Evolutionary conservation across 2,113 vertebrate genomes (phyloP), one percentile per base, ranked within the genome.

Genomic region (Chloebia gouldiae): DNA sequence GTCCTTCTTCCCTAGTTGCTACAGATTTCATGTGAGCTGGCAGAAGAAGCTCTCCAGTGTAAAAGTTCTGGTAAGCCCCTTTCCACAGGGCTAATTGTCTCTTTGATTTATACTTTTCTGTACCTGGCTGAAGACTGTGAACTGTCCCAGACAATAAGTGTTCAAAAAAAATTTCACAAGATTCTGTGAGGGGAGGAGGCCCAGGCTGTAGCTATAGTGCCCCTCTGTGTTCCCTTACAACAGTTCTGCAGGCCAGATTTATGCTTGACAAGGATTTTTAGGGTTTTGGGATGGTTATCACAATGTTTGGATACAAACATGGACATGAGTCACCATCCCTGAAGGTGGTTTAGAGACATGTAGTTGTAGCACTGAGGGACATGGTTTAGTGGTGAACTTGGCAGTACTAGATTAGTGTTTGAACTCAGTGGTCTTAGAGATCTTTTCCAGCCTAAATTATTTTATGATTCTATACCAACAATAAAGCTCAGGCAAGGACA

Each of bases 121-220:
- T 24, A 16, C 13, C 12, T 70, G 51, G 7, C 21, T 85, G 56
- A 72, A 16, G 42, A 7, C 71, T 53, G 19, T 68, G 53, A 92
- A 47, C 3, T 31, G 53, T 72, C 6, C 20, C 8, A 60, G 45
- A 24, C 5, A 57, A 24, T 42, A 65, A 78, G 19, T 6, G 4
- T 27, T 44, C 66, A 51, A 71, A 81, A 82, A 79, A 81, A 37
- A 5, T 14, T 13, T 59, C 15, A 42, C 23, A n/a, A 23, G 6
- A 64, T 76, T 59, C 35, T 1, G 0, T 47, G 35, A 59, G 4
- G 10, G 4, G 11, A 28, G 28, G 21, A 8, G 5, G 7, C 15
- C 35, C 20, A n/a, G 28, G 22, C 15, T 77, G 14, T 27, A 27
- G 6, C 3, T 31, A 3, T 13, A 59, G 8, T 42, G 18, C 39